Evolutionary conservation across 2,113 vertebrate genomes (phyloP).

Genomic region (Ceratotherium simum): DNA sequence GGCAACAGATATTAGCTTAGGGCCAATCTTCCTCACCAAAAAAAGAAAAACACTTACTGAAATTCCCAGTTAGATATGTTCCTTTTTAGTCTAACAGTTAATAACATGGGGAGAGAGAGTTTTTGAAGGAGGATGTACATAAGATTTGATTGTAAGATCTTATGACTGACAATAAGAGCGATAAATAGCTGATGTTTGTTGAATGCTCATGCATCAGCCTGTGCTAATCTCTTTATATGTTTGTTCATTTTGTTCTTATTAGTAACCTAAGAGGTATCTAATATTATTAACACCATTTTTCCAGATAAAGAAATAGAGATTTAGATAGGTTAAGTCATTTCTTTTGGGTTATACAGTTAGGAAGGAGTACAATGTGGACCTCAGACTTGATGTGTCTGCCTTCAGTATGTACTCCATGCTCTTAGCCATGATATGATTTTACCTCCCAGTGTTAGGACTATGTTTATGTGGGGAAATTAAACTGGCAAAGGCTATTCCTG

Average conservation of each 20-base stretch:
- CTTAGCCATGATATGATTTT: not conserved
- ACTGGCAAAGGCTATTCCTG: not conserved
- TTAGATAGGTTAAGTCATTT: not conserved
- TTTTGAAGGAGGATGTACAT: not conserved
- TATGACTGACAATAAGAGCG: not conserved
- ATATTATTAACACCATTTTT: not conserved
- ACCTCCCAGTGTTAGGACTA: not conserved
- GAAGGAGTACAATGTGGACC: not conserved
- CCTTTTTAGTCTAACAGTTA: not conserved
- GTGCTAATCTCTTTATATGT: not conserved
- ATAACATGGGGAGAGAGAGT: not conserved
- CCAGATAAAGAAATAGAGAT: not conserved
- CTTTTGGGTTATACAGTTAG: not conserved
- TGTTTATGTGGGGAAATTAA: not conserved
- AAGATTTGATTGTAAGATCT: not conserved
- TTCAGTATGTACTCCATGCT: too few species aligned
- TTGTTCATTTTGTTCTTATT: not conserved
- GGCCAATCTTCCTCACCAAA: too few species aligned
- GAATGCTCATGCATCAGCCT: not conserved
- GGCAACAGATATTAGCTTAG: too few species aligned
- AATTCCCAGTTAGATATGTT: not conserved
- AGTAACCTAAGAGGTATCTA: not conserved
- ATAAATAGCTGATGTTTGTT: not conserved
- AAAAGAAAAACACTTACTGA: not conserved
- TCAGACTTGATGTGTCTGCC: not conserved